Evolutionary conservation across 2,888 invertebrate genomes (phyloP), one percentile per base, ranked within the genome.

Genomic region (Neuroscelio doddi): DNA sequence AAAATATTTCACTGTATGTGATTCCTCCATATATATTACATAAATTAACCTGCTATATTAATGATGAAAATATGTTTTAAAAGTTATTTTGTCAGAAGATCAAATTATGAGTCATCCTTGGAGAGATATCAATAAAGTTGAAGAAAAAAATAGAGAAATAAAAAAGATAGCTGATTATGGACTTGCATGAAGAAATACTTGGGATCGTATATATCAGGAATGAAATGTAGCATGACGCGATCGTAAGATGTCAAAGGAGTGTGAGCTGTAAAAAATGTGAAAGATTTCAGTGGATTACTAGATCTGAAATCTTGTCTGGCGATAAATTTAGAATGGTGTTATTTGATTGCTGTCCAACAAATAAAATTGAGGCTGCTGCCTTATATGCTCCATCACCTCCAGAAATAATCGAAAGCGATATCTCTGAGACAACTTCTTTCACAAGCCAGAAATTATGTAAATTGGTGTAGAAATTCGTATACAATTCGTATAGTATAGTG

Each of bases 191-290:
- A n/a, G n/a, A n/a, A n/a, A n/a, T n/a, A n/a, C n/a, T n/a, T 34
- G 27, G 10, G 14, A 38, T 32, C 21, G 17, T 49, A 30, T 42
- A 34, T 39, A 12, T 45, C 47, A 46, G 46, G 55, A 52, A 61
- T 56, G 50, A 38, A 52, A 51, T 16, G 12, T 42, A 49, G 41
- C 50, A 41, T 32, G 58, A 68, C 52, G 50, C 44, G 63, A 55
- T 51, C 61, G 57, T 61, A 30, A 46, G 56, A 49, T 46, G 58
- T 58, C 46, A 49, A 38, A 39, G 41, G 26, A 39, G 51, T 27
- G 62, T 44, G 62, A 67, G 58, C 49, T 32, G 32, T 41, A 47
- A 45, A 56, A 64, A 61, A 56, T 45, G 64, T 59, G 59, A 65
- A 69, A 69, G n/a, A 69, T 42, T 27, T 41, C 46, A 55, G 55